Evolutionary conservation across 1,140 invertebrate species (phyloP), one percentile per base, ranked within the genome.

Genomic region (Hypothenemus hampei): DNA sequence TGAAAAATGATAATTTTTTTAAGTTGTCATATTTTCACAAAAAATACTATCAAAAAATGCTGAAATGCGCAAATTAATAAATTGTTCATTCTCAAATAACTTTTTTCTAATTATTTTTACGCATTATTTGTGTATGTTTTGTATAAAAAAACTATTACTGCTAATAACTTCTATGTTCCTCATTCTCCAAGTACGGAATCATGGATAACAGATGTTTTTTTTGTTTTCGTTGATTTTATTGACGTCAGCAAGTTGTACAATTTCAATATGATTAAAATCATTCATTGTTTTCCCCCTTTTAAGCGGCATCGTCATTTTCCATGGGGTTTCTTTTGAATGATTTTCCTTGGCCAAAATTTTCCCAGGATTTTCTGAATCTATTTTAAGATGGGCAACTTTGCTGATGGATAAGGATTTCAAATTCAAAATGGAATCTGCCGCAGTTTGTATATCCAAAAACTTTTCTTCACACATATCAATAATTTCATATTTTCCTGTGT

Each of bases 381-480:
- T 52, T 15, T 51, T 51, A 15, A 44, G 26, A 29, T 19, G 44
- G 11, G 48, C 44, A 13, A 37, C 46, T 22, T 57, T 57, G 36
- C 45, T 50, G 31, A 57, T 57, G 18, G 49, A 26, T 19, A 57
- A 45, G 18, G 40, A 11, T 16, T 57, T 57, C 4, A 57, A 16
- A 43, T 57, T 49, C 50, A 57, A 50, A 6, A 49, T 35, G 36
- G 8, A 23, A 29, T 57, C 35, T 20, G 36, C 46, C 20, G 54
- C 46, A 4, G 45, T 26, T 57, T 57, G 54, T 43, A 57, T 21
- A 50, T 57, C 43, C 49, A 57, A 57, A 41, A 57, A 43, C 7
- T 41, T 57, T 49, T 50, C 41, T 15, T 22, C 8, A 16, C 15
- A 11, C 22, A 57, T 48, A 37, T n/a, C 39, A 18, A 54, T 37